phyloP scores from a whole-genome alignment of 2,888 invertebrate species.

The Drosophila stalkeri region DNA sequence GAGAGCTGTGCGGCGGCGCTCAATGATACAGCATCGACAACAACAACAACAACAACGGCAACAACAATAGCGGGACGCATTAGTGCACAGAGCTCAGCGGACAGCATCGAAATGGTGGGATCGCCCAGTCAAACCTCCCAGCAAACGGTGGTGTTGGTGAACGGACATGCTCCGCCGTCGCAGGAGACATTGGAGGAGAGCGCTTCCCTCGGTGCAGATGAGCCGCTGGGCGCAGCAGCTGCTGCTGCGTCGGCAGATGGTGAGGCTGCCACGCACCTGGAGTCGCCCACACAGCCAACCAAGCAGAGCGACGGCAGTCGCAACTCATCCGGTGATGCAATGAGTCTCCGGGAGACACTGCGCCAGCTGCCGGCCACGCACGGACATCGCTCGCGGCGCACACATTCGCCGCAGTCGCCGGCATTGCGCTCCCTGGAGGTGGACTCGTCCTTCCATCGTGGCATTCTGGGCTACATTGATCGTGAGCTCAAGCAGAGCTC shows the following conservation, averaged over 20 bases:
- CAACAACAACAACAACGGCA: conserved; percentile 37
- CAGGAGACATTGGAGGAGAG: conserved; percentile 53
- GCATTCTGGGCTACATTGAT: conserved; percentile 85
- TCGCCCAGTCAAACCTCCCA: conserved; percentile 75
- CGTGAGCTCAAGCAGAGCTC: conserved; percentile 84
- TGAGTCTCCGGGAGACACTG: conserved; percentile 83
- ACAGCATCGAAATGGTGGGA: conserved; percentile 72
- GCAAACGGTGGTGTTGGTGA: conserved; percentile 82
- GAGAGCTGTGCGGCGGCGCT: conserved; percentile 61
- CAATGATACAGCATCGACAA: conserved; percentile 46
- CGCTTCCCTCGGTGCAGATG: conserved; percentile 55
- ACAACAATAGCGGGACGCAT: conserved; percentile 64
- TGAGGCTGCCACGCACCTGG: conserved; percentile 49
- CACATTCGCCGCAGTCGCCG: conserved; percentile 79
- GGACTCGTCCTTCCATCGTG: conserved; percentile 83
- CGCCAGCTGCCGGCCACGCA: conserved; percentile 82
- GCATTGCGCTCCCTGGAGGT: conserved; percentile 60
- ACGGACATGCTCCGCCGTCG: conserved; percentile 76
- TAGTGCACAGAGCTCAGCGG: conserved; percentile 75
- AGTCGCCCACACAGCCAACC: conserved; percentile 70
- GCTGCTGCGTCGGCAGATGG: not conserved
- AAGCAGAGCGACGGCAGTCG: conserved; percentile 75
- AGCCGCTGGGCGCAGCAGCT: conserved; percentile 9
- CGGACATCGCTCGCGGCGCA: conserved; percentile 73
- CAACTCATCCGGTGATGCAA: conserved; percentile 83